phyloP scores from a whole-genome alignment of 2,888 invertebrate species.

The Phytoseiulus persimilis region DNA sequence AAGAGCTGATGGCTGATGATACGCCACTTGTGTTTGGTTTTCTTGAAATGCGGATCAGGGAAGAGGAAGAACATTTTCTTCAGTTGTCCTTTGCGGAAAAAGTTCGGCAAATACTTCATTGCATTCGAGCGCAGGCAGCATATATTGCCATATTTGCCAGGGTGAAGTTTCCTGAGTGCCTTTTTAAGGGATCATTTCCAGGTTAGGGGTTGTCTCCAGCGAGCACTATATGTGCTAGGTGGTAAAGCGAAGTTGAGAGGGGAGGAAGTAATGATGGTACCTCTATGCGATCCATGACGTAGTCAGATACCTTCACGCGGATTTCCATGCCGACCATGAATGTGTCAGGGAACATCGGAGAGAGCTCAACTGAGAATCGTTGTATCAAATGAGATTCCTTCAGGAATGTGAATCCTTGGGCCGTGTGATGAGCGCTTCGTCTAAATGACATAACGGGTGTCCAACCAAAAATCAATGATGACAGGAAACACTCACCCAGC shows the following conservation, averaged over 20 bases:
- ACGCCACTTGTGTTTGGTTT: slow-evolving; percentile 96
- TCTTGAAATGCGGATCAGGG: slow-evolving; percentile 99
- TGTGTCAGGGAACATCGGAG: slow-evolving; percentile 78
- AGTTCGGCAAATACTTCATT: slow-evolving; percentile 98
- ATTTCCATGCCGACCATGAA: slow-evolving; percentile 93
- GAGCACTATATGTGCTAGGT: too few species aligned
- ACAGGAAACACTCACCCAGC: slow-evolving; percentile 56
- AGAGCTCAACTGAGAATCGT: slow-evolving; percentile 65
- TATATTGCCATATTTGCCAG: slow-evolving; percentile 76
- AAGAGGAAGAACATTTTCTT: slow-evolving; percentile 96
- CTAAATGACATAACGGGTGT: too few species aligned
- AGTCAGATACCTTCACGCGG: slow-evolving; percentile 94
- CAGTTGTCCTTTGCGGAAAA: slow-evolving; percentile 85
- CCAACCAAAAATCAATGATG: too few species aligned
- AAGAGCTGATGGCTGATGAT: slow-evolving; percentile 86
- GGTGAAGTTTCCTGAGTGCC: slow-evolving; percentile 68
- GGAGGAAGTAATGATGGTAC: slow-evolving; percentile 9
- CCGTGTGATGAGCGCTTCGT: too few species aligned
- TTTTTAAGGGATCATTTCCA: neutral
- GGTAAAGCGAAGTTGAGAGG: too few species aligned
- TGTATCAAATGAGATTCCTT: too few species aligned
- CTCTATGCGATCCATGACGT: slow-evolving; percentile 85
- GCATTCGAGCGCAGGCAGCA: slow-evolving; percentile 92
- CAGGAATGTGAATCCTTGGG: too few species aligned
- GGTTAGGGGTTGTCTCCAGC: too few species aligned